Evolutionary conservation across 2,797 vertebrate genomes (phyloP), one percentile per base, ranked within the genome.

Genomic region (Betta splendens): DNA sequence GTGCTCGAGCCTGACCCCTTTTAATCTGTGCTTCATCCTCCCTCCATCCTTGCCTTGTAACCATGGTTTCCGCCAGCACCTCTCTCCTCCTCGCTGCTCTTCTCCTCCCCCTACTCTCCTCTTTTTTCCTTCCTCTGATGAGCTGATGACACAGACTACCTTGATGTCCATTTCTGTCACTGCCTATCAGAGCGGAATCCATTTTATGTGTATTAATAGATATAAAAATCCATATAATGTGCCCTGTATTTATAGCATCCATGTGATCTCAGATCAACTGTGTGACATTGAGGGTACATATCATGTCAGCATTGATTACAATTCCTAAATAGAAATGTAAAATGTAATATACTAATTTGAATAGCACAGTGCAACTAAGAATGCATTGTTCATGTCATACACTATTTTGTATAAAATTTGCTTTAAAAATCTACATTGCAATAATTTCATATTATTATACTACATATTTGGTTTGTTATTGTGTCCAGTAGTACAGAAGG

Each of bases 21-120:
- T 2, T 2, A 20, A n/a, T 7, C 64, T n/a, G n/a, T n/a, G n/a
- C 54, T 40, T 48, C 5, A n/a, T 53, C 29, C 42, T 43, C 36
- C 54, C 46, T 65, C 53, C 70, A 75, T 85, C 77, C 64, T 49
- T 36, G 47, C 70, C 64, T 66, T 45, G 81, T 87, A 84, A 81
- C 77, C 76, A 82, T 83, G 80, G 85, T 79, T 86, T 77, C 76
- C 72, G 84, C 75, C 75, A 74, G 77, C 74, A 77, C 72, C 37
- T 66, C 59, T 47, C 42, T 80, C 47, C 51, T 73, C 53, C 1
- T 46, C 55, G 50, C 57, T 77, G 56, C 59, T 61, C 28, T 59
- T 28, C 57, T 72, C 79, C 71, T 80, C 72, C 84, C 79, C 80
- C 75, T 81, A 72, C 74, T 52, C 68, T 28, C 56, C 37, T 47